Conservation (phyloP, 2,888 invertebrate genomes). For the Bruchidius siliquastri region DNA sequence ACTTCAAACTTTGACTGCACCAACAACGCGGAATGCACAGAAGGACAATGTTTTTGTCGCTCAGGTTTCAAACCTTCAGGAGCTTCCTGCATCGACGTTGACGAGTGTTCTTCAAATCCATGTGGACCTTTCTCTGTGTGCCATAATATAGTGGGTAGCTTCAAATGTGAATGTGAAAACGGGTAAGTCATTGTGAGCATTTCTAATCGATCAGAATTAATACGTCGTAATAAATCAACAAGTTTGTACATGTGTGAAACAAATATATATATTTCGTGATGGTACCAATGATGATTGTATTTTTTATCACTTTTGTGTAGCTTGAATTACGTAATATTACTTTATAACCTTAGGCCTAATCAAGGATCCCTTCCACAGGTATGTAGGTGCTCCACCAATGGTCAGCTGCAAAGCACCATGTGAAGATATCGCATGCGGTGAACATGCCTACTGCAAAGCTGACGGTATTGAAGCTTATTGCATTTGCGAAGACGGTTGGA, state of each 20-base stretch:
- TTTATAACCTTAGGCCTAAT: too few relatives aligned
- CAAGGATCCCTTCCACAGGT: constrained; percentile 32
- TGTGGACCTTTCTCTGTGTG: constrained; percentile 78
- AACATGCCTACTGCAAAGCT: constrained; percentile 84
- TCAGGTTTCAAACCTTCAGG: constrained; percentile 78
- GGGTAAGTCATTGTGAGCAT: constrained; percentile 44
- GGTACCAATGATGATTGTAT: too few relatives aligned
- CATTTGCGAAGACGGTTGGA: constrained; percentile 90
- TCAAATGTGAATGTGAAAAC: constrained; percentile 74
- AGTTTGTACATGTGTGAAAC: too few relatives aligned
- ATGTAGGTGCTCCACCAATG: constrained; percentile 76
- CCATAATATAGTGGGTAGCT: constrained; percentile 74
- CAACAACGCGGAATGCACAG: constrained; percentile 85
- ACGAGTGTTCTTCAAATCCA: constrained; percentile 64
- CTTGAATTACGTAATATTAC: too few relatives aligned
- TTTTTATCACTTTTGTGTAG: too few relatives aligned
- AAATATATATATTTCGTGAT: too few relatives aligned
- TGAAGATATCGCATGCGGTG: constrained; percentile 84
- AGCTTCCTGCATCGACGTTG: constrained; percentile 73
- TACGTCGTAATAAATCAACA: too few relatives aligned
- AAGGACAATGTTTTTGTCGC: constrained; percentile 84
- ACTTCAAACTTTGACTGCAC: constrained; percentile 86
- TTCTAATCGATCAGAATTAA: too few relatives aligned
- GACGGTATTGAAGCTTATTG: constrained; percentile 87
- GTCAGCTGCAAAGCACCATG: constrained; percentile 84